These are phyloP conservation scores for Xiphorhynchus erythropygius DNA, from an alignment of 2,797 vertebrate species.

Conservation along the genomic window DNA sequence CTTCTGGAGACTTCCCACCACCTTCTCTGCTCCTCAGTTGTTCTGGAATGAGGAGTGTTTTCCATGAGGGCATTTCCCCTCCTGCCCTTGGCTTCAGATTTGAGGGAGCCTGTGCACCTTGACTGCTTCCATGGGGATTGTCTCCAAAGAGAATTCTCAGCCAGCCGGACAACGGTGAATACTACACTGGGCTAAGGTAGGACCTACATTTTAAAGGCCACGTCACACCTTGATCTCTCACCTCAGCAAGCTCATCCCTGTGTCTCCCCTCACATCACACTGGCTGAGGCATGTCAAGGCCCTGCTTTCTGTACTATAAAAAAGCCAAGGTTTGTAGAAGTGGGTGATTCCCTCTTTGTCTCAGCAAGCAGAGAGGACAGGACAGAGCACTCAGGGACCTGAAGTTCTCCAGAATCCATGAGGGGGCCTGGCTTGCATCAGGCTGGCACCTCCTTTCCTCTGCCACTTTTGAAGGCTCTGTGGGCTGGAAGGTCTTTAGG, in stretches of 20 bases:
- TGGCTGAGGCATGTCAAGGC: neutral
- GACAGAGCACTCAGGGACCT: neutral
- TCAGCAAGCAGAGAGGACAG: neutral
- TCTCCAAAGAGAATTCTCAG: conserved; percentile 84
- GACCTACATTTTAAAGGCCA: neutral
- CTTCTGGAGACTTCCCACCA: neutral
- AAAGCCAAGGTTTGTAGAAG: neutral
- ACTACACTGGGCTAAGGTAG: conserved; percentile 89
- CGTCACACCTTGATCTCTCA: neutral
- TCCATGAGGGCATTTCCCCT: neutral
- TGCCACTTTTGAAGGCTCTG: neutral
- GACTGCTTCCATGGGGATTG: conserved; percentile 80
- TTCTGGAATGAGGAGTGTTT: conserved; percentile 20
- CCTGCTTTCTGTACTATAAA: neutral
- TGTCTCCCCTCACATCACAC: neutral
- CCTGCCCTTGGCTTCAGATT: conserved; percentile 13
- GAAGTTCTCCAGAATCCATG: neutral
- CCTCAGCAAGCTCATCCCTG: neutral
- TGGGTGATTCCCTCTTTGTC: neutral
- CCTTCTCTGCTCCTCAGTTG: neutral
- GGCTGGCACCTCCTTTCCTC: neutral
- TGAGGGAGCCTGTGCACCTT: conserved; percentile 46
- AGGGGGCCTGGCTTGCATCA: accelerated
- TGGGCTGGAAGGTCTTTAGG: neutral
- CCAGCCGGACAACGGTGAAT: conserved; percentile 82